A percentile compares a stretch with the other conserved stretches of the same genome.
phyloP scores from a whole-genome alignment of 2,797 vertebrate species.

The Champsocephalus esox region DNA sequence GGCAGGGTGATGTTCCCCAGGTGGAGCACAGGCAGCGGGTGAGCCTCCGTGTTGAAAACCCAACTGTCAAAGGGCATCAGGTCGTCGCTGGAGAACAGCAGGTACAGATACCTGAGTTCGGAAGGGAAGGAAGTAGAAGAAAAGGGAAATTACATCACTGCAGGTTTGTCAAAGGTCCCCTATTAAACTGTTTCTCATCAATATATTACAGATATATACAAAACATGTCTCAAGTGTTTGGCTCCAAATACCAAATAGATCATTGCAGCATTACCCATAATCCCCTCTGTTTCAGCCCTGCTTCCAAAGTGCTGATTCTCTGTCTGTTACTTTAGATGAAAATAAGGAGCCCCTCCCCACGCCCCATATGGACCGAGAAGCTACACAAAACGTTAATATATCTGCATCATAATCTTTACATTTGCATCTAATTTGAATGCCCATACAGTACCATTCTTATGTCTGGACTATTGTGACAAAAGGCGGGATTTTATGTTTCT shows the following conservation, averaged over 20 bases:
- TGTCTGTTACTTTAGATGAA: no score
- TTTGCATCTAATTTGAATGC: not conserved
- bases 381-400: no score
- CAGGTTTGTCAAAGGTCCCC: not conserved
- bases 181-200: no score
- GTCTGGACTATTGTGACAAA: not conserved
- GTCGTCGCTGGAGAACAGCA: constrained; percentile 97
- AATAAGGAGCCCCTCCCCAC: no score
- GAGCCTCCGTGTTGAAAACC: constrained; percentile 99
- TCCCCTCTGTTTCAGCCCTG: no score
- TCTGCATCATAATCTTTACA: no score
- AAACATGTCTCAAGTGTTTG: no score
- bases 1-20: constrained; percentile 95
- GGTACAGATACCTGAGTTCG: constrained; percentile 93
- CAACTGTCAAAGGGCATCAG: constrained; percentile 96
- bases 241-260: no score
- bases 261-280: no score
- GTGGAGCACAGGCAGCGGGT: constrained; percentile 95
- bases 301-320: no score
- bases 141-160: not conserved
- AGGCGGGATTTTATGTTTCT: not conserved
- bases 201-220: no score
- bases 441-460: not conserved
- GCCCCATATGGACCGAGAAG: no score
- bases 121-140: not conserved